Evolutionary conservation across 1,140 invertebrate genomes (phyloP), one percentile per base, ranked within the genome.

Genomic region (Pectinophora gossypiella): DNA sequence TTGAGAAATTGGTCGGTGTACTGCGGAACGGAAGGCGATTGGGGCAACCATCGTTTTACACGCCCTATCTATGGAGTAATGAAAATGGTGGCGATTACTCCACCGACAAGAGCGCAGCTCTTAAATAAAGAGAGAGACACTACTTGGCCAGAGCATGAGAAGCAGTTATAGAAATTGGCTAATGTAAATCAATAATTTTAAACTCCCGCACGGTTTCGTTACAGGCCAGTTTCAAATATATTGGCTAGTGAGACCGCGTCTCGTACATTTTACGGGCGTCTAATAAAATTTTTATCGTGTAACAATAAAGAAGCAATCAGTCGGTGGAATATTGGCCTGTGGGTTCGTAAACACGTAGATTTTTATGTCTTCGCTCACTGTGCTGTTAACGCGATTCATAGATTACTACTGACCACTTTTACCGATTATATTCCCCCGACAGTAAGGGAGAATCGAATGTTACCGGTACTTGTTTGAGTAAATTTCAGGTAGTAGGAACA

Each of bases 291-390:
- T 84, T 86, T 86, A 86, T 84, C 70, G 78, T 86, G 83, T 86
- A 83, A 85, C 83, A 80, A 77, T 83, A 86, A 86, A 86, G 83
- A 83, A 84, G 83, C 83, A 86, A 86, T 86, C 83, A 81, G 79
- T 82, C 77, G 67, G 72, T 69, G 59, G 74, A 73, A 81, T 86
- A 84, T 86, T 84, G 80, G 78, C 68, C 72, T 74, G 75, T 66
- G 71, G 68, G 67, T 81, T 61, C 68, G 77, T 86, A 86, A 84
- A 86, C 80, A 86, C 73, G 78, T 81, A 76, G 66, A 74, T 73
- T 77, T 82, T 86, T 84, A 84, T 86, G 76, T 66, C 3, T n/a
- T 55, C 59, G 53, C 61, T 66, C 64, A 61, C 62, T 67, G 72
- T 77, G 62, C 63, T 67, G 72, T 78, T 74, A 61, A 68, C 63